Percentiles rank a stretch among this genome's conserved stretches.
These are phyloP conservation scores for Gopherus flavomarginatus DNA, from an alignment of 2,113 vertebrate genomes.

Conservation along the genomic window DNA sequence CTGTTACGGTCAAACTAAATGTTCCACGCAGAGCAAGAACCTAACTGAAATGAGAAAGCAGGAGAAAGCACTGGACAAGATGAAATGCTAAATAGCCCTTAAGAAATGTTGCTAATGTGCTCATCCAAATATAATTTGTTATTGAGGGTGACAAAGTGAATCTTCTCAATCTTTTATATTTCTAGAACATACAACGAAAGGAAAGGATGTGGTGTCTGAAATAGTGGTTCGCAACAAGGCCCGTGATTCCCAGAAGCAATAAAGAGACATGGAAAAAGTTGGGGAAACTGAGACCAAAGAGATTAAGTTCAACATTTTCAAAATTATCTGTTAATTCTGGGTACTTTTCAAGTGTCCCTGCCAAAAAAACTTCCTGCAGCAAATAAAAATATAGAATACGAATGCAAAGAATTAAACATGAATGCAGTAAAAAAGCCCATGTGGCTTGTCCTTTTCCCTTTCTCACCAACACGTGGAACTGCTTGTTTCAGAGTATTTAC, in stretches of 20 bases:
- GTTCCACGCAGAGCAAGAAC: background rate
- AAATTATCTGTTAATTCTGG: background rate
- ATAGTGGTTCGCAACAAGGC: fast-evolving
- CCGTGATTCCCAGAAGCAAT: fast-evolving
- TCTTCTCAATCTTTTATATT: constrained; percentile 1
- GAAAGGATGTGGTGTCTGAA: fast-evolving
- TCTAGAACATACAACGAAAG: background rate
- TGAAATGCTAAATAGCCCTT: background rate
- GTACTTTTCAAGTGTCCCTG: background rate
- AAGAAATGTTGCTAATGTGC: background rate
- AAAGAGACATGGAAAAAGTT: background rate
- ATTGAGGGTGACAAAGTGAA: background rate
- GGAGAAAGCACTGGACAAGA: background rate
- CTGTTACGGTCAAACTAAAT: background rate
- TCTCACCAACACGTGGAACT: background rate
- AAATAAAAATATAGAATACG: background rate
- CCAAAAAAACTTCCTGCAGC: background rate
- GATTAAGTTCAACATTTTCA: background rate
- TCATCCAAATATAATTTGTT: background rate
- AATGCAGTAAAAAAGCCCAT: background rate
- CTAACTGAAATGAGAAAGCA: background rate
- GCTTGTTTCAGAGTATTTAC: background rate
- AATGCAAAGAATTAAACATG: background rate
- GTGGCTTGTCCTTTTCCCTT: background rate
- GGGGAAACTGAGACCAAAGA: background rate